Evolutionary conservation across 1,140 invertebrate genomes (phyloP).

Genomic region (Drosophila tsacasi): DNA sequence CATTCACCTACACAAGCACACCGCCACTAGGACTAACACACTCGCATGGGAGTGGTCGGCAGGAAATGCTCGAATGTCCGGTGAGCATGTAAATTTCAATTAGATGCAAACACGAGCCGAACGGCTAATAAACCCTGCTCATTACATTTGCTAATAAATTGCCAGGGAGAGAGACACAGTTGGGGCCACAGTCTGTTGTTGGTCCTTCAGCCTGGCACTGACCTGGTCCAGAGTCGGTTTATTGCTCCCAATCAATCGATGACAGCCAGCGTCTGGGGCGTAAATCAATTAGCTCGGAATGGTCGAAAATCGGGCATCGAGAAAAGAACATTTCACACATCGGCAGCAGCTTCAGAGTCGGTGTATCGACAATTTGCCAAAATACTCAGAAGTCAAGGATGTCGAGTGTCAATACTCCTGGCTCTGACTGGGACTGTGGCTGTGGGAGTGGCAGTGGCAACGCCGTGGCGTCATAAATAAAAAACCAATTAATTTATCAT

Average conservation of each 20-base stretch:
- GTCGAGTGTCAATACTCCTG: conserved; percentile 18
- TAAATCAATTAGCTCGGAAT: conserved; percentile 59
- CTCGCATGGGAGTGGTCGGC: conserved; percentile 11
- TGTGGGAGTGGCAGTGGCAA: neutral
- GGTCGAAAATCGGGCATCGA: conserved; percentile 14
- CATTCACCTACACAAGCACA: conserved; percentile 46
- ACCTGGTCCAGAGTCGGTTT: conserved; percentile 36
- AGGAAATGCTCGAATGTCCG: conserved; percentile 40
- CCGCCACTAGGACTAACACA: neutral
- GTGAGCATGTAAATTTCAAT: conserved; percentile 76
- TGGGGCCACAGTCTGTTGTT: conserved; percentile 1
- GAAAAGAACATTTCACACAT: conserved; percentile 47
- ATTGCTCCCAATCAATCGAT: conserved; percentile 61
- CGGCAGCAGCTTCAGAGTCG: conserved; percentile 22
- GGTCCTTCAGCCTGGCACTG: conserved; percentile 28
- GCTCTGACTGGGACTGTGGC: neutral
- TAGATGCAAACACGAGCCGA: conserved; percentile 70
- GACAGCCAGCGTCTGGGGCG: conserved; percentile 53
- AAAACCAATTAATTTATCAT: conserved; percentile 82
- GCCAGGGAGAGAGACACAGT: conserved; percentile 12
- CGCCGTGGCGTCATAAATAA: conserved; percentile 68
- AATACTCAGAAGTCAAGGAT: conserved; percentile 25
- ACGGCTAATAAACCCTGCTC: conserved; percentile 72
- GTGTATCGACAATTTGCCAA: conserved; percentile 50
- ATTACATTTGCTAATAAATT: conserved; percentile 82